Evolutionary conservation across 2,113 vertebrate species (phyloP), one percentile per base, ranked within the genome.

Genomic region (Oryzias celebensis): DNA sequence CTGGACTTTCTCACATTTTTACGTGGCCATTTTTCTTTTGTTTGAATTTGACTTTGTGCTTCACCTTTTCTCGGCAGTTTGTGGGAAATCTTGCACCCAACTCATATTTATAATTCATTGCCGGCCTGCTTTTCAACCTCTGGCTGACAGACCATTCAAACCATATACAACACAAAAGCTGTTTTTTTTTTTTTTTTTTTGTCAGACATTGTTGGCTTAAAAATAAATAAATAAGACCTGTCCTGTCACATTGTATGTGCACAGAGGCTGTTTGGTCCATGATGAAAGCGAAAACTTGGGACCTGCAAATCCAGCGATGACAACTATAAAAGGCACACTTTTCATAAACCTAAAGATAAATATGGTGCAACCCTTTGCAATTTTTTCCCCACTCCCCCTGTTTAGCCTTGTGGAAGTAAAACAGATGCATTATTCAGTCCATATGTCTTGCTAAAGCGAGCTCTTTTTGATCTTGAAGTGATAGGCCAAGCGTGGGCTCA

Each of bases 381-480:
- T 42, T 53, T 65, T 53, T 54, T 73, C 58, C 46, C 71, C 71
- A 71, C 74, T 82, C 54, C 64, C 57, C 71, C 52, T 16, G 41
- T 85, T 65, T 83, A 86, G 58, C 64, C 74, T 77, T 76, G 77
- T 79, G 79, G 78, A 87, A 89, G 76, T 86, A 85, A 88, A 83
- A 50, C 59, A 50, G 66, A 85, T 91, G 79, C 76, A 88, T 90
- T 90, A 91, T 91, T 91, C 85, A 91, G 79, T 73, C 83, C 85
- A 87, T 88, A 89, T 87, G 87, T 87, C 81, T 87, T 65, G 82
- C 82, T 87, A 83, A 90, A 90, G 86, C 54, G 36, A 70, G 84
- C 71, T 87, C 81, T 86, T 89, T 90, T 88, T 89, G 77, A 89
- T 90, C 84, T 85, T 85, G 87, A 88, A 91, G 81, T 85, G 88